phyloP scores from a whole-genome alignment of 2,113 vertebrate species.

The Acanthochromis polyacanthus region DNA sequence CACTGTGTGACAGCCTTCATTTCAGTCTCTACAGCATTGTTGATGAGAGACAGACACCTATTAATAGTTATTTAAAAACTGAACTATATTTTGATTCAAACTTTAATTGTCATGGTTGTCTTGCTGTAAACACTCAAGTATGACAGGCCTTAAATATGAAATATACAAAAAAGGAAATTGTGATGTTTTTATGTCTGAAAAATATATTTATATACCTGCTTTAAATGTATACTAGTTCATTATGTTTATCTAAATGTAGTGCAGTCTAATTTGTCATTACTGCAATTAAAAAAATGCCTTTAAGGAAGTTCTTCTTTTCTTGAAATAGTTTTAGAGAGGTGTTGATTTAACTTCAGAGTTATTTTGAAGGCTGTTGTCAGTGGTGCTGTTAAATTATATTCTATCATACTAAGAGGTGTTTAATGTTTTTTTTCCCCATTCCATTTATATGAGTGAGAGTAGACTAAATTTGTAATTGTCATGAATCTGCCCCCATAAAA shows the following conservation, averaged over 20 bases:
- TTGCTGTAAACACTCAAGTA: background rate
- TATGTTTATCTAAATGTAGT: background rate
- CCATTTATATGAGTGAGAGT: background rate
- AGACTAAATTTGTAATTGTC: conserved; percentile 11
- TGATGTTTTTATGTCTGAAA: background rate
- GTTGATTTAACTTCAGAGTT: conserved; percentile 1
- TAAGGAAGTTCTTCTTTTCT: background rate
- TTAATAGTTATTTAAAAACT: conserved; percentile 35
- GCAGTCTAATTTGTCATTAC: background rate
- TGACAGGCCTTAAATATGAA: background rate
- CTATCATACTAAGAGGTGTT: background rate
- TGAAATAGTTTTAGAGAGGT: background rate
- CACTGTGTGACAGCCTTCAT: conserved; percentile 39
- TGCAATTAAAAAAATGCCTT: background rate
- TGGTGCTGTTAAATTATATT: conserved; percentile 25
- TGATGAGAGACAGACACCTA: conserved; percentile 14
- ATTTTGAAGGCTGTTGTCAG: conserved; percentile 11
- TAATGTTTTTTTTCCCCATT: background rate
- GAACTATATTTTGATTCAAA: conserved; percentile 19
- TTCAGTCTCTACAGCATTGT: conserved; percentile 27
- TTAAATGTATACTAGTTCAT: conserved; percentile 5
- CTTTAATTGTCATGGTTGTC: conserved; percentile 2
- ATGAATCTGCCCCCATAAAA: background rate
- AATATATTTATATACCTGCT: background rate
- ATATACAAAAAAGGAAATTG: background rate